Conservation (phyloP, 2,113 vertebrate genomes). For the Plestiodon gilberti region DNA sequence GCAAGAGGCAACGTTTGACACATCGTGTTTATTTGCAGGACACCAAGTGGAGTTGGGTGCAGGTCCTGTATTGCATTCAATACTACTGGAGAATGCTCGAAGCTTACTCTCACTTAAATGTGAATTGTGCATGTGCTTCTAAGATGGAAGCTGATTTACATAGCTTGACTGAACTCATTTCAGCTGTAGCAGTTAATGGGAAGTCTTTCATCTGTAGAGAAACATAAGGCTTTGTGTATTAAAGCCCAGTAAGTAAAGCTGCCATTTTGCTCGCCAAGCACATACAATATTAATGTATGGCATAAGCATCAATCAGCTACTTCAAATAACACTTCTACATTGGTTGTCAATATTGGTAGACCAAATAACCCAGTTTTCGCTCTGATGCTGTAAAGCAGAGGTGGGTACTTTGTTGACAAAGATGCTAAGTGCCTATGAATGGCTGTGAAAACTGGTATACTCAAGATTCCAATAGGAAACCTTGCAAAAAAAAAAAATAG, state of each 20-base stretch:
- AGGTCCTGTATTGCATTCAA: not conserved
- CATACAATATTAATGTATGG: not conserved
- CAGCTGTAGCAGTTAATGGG: not conserved
- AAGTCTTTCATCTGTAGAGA: not conserved
- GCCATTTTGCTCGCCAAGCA: not conserved
- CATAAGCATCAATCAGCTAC: not conserved
- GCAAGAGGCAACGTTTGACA: conserved; percentile 26
- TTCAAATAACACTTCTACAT: not conserved
- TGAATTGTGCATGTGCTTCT: not conserved
- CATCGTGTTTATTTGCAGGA: not conserved
- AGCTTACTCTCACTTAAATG: not conserved
- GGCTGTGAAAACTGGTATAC: not conserved
- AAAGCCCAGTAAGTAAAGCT: not conserved
- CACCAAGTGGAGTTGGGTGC: conserved; percentile 2
- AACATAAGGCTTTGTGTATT: not conserved
- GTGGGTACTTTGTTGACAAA: not conserved
- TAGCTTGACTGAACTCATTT: conserved; percentile 14
- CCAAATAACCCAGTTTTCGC: not conserved
- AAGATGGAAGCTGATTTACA: not conserved
- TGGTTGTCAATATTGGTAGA: not conserved
- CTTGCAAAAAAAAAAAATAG: not conserved
- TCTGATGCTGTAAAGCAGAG: not conserved
- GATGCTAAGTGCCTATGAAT: not conserved
- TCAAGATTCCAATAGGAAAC: not conserved
- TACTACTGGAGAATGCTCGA: not conserved